Evolutionary conservation across 2,797 vertebrate species (phyloP).

Genomic region (Graptemys geographica): DNA sequence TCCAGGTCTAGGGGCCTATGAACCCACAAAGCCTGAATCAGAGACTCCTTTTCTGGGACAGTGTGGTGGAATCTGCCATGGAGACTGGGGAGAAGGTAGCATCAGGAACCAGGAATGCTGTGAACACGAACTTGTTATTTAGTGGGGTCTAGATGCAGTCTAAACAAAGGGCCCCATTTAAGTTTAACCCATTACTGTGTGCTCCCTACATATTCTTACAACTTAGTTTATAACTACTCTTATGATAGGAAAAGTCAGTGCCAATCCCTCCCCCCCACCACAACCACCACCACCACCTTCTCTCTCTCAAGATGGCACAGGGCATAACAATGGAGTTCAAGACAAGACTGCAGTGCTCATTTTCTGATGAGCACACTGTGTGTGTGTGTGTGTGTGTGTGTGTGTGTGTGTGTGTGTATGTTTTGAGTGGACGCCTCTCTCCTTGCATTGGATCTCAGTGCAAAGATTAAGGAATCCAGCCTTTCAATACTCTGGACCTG

Average conservation of each 20-base stretch:
- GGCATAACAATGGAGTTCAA: background rate
- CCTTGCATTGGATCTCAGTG: background rate
- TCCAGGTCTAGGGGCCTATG: background rate
- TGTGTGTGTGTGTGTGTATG: too few relatives aligned
- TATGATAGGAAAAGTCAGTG: background rate
- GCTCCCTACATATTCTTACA: background rate
- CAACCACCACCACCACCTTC: too few relatives aligned
- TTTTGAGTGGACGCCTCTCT: background rate
- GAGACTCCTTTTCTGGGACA: background rate
- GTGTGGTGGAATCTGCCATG: background rate
- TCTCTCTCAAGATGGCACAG: background rate
- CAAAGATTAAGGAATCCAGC: background rate
- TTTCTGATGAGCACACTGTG: fast-evolving
- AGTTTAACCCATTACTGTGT: background rate
- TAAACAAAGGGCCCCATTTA: background rate
- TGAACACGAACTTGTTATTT: background rate
- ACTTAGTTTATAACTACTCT: background rate
- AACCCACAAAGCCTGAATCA: too few relatives aligned
- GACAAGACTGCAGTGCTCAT: background rate
- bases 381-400: fast-evolving
- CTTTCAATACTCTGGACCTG: background rate
- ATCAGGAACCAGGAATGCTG: background rate
- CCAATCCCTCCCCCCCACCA: background rate
- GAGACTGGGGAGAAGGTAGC: background rate
- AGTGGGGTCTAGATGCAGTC: background rate